phyloP scores from a whole-genome alignment of 2,113 vertebrate genomes.

The Taxidea taxus region DNA sequence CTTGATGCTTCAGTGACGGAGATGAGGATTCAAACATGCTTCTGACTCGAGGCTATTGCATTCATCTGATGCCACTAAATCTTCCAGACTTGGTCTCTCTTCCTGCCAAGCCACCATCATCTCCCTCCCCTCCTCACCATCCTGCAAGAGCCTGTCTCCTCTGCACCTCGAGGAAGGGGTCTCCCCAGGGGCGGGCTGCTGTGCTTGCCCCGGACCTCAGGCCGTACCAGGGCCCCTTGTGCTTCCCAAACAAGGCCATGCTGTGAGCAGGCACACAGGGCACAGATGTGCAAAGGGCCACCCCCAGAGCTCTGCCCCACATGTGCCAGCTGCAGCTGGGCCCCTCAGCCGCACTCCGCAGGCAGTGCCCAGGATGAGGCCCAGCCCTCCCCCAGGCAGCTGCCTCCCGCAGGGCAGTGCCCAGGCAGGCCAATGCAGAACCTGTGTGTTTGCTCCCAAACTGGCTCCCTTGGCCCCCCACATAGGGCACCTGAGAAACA shows the following conservation, averaged over 20 bases:
- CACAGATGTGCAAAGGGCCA: not conserved
- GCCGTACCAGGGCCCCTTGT: constrained; percentile 46
- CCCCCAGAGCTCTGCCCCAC: not conserved
- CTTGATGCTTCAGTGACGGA: not conserved
- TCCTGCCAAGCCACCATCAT: not conserved
- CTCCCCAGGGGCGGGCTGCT: not conserved
- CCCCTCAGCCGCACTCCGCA: not conserved
- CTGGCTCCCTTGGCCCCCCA: not conserved
- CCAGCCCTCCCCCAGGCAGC: not conserved
- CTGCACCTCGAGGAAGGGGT: not conserved
- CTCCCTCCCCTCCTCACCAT: not conserved
- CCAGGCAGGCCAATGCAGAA: not conserved
- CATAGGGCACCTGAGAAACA: not conserved
- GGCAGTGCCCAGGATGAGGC: not conserved
- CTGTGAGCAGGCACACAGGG: not conserved
- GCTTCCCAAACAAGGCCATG: not conserved
- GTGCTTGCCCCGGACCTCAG: not conserved
- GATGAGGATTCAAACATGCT: not conserved
- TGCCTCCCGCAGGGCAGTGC: not conserved
- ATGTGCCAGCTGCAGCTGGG: not conserved
- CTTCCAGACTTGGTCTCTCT: not conserved
- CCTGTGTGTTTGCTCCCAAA: not conserved
- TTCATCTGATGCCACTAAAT: not conserved
- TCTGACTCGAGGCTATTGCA: not conserved
- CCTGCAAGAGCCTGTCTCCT: fast-evolving